Percentiles rank a stretch among this genome's conserved stretches.
Conservation (phyloP, 2,797 vertebrate species). For the Chromis chromis region DNA sequence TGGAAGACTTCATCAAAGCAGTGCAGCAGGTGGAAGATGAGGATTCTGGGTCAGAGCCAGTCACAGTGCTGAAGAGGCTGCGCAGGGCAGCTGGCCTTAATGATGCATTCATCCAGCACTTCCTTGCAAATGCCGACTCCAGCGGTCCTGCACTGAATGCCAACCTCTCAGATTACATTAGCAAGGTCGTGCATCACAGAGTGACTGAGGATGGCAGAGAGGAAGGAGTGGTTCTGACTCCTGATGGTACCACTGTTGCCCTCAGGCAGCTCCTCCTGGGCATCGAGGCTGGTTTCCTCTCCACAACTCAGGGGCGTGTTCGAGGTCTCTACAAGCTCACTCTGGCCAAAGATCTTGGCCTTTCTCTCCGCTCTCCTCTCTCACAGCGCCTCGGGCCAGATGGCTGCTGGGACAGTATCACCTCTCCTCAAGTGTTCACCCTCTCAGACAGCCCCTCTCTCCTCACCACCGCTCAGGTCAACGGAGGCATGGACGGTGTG, state of each 20-base stretch:
- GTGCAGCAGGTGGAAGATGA: slow-evolving; percentile 78
- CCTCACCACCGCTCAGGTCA: slow-evolving; percentile 84
- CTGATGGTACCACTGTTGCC: slow-evolving; percentile 89
- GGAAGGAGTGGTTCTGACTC: slow-evolving; percentile 84
- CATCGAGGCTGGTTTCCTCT: slow-evolving; percentile 82
- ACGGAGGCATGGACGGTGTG: slow-evolving; percentile 90
- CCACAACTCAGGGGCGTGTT: neutral
- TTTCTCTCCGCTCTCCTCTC: slow-evolving; percentile 54
- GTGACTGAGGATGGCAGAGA: slow-evolving; percentile 69
- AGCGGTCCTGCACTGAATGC: slow-evolving; percentile 29
- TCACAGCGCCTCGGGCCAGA: slow-evolving; percentile 67
- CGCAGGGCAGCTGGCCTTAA: slow-evolving; percentile 59
- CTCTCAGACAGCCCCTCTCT: slow-evolving; percentile 67
- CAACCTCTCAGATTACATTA: slow-evolving; percentile 65
- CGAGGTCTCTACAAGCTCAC: slow-evolving; percentile 75
- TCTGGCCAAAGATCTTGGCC: slow-evolving; percentile 77
- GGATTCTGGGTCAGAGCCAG: slow-evolving; percentile 18
- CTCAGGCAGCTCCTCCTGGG: slow-evolving; percentile 85
- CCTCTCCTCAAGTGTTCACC: slow-evolving; percentile 83
- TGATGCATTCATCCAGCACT: slow-evolving; percentile 52
- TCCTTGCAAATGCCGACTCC: slow-evolving; percentile 58
- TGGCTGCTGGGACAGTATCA: slow-evolving; percentile 90
- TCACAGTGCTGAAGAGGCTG: slow-evolving; percentile 60
- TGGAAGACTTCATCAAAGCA: slow-evolving; percentile 81
- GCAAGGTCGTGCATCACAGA: slow-evolving; percentile 61